Base-by-base conservation (phyloP, 1,140 invertebrate genomes). In the Melanaphis sacchari region DNA sequence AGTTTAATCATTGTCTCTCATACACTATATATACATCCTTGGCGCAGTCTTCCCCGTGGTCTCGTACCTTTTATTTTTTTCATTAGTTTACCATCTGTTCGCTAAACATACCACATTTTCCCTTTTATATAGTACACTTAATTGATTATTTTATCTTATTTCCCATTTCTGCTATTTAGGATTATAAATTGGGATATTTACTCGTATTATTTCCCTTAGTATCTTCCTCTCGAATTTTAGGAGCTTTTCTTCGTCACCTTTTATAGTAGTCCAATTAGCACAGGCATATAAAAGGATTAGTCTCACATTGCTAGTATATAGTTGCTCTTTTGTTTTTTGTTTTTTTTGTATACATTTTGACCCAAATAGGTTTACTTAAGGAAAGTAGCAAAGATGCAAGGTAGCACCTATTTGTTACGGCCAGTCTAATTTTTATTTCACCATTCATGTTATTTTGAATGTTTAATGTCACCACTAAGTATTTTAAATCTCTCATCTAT, bases 261-360 rank as follows among this genome's bases (percentile, higher is more conserved):
- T 90, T 21, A 36, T 90, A 2, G 22, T 90, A 7, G 2, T 4
- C 36, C 46, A 90, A n/a, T 49, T 52, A 8, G 8, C 88, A 59
- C 36, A 40, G 0, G 52, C 24, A 90, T 52, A 90, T 5, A 22
- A 24, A 52, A 90, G 38, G 6, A 40, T 22, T 59, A 52, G 36
- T 26, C 52, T 90, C 22, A 90, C 38, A 11, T 90, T 52, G 85
- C 36, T 82, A 7, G 43, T 85, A 85, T 84, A 84, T 84, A 84
- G 81, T 84, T 84, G 36, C 7, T 41, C 81, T 41, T 84, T 84
- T 84, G 38, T 84, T 84, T 84, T 85, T 43, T 41, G n/a, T n/a
- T n/a, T 46, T 84, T 84, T 85, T 46, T 43, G 43, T 85, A 85
- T 85, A 43, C 40, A 82, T 82, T 82, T 82, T 82, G 36, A 82